phyloP scores from a whole-genome alignment of 1,140 invertebrate genomes.

The Copidosoma floridanum region DNA sequence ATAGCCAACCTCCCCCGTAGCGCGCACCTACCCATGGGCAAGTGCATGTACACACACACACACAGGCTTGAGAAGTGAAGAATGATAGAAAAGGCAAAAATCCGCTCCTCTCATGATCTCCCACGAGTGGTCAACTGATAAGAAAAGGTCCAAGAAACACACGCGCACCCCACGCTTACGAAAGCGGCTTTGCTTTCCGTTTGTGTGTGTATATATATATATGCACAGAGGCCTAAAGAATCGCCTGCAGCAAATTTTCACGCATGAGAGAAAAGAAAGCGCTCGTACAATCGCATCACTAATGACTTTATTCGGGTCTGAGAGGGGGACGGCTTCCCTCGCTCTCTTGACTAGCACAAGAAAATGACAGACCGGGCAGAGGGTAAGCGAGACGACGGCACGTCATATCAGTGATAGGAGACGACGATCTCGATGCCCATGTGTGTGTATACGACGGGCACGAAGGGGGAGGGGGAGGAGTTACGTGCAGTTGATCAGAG shows the following conservation, averaged over 20 bases:
- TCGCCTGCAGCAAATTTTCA: neutral
- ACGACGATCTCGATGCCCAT: neutral
- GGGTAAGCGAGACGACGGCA: conserved; percentile 34
- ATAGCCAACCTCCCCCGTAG: neutral
- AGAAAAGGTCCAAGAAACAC: neutral
- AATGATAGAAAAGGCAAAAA: no score
- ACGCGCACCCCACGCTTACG: neutral
- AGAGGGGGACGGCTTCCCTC: no score
- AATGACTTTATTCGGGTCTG: conserved; percentile 52
- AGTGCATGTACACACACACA: neutral
- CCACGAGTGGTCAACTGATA: neutral
- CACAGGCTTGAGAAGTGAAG: neutral
- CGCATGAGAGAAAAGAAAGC: conserved; percentile 10
- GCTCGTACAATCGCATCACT: conserved; percentile 47
- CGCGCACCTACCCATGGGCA: no score
- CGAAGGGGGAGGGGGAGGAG: no score
- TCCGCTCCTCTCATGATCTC: neutral
- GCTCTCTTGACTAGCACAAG: no score
- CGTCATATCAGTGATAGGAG: conserved; percentile 12
- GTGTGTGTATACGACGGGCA: conserved; percentile 20
- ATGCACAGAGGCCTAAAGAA: neutral
- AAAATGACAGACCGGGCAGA: no score
- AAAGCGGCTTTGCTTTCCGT: no score
- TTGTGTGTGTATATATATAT: no score
- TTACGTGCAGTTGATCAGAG: conserved; percentile 46